Evolutionary conservation across 2,113 vertebrate genomes (phyloP).

Genomic region (Poecile atricapillus): DNA sequence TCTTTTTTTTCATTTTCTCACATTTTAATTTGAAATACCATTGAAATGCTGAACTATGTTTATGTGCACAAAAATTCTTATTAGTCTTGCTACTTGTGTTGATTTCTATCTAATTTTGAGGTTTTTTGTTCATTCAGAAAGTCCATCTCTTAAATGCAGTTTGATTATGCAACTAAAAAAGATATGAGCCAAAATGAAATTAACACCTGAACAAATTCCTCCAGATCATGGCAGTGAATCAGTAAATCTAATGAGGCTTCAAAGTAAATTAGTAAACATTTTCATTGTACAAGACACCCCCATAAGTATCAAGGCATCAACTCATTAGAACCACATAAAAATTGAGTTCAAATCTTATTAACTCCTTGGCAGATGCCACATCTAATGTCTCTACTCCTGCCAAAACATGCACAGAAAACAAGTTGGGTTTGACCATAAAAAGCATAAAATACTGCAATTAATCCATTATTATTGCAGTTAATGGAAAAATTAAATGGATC

Average conservation of each 20-base stretch:
- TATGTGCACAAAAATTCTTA: not conserved
- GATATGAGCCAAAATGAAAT: not conserved
- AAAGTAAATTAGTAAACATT: constrained; percentile 41
- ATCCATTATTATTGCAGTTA: not conserved
- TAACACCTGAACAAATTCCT: constrained; percentile 16
- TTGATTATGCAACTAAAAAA: not conserved
- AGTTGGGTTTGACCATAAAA: not conserved
- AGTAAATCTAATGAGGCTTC: constrained; percentile 36
- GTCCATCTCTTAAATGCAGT: not conserved
- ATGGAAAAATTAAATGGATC: not conserved
- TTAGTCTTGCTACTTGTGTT: not conserved
- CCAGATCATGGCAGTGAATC: not conserved
- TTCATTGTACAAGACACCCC: constrained; percentile 16
- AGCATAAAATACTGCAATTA: not conserved
- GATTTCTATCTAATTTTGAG: not conserved
- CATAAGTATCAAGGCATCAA: not conserved
- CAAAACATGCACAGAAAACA: not conserved
- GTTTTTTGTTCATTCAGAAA: not conserved
- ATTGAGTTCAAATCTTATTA: constrained; percentile 24
- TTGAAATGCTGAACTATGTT: not conserved
- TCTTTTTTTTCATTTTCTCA: not conserved
- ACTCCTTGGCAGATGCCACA: not conserved
- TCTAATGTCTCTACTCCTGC: not conserved
- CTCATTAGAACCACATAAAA: constrained; percentile 14
- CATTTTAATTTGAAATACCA: not conserved